Evolutionary conservation across 2,797 vertebrate genomes (phyloP).

Genomic region (Gymnoscopelus microlampas): DNA sequence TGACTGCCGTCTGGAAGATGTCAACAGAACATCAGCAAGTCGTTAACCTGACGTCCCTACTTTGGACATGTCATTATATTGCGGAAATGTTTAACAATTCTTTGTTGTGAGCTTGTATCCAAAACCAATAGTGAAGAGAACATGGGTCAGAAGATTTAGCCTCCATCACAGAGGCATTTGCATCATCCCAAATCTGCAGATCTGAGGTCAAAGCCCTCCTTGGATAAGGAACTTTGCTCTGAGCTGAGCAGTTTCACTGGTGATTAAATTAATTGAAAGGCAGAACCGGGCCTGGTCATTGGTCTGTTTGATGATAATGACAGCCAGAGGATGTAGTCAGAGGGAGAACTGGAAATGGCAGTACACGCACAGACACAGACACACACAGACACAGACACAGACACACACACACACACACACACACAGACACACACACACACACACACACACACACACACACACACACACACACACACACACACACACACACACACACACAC

Average conservation of each 20-base stretch:
- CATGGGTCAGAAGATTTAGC: neutral
- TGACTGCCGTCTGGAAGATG: too few relatives aligned
- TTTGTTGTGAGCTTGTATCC: too few relatives aligned
- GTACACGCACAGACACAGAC: too few relatives aligned
- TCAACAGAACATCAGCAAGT: too few relatives aligned
- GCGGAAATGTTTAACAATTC: too few relatives aligned
- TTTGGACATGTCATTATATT: neutral
- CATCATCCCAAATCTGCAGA: neutral
- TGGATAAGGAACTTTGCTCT: neutral
- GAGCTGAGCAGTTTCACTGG: neutral
- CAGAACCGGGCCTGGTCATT: neutral
- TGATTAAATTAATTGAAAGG: neutral
- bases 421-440: neutral
- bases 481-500: too few relatives aligned
- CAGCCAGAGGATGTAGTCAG: neutral
- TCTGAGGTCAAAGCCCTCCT: neutral
- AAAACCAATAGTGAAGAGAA: too few relatives aligned
- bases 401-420: too few relatives aligned
- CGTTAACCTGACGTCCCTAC: neutral
- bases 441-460: too few relatives aligned
- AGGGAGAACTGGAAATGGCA: neutral
- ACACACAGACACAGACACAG: neutral
- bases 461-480: neutral
- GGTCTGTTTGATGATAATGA: neutral
- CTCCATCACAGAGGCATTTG: neutral